Evolutionary conservation across 2,113 vertebrate genomes (phyloP), one percentile per base, ranked within the genome.

Genomic region (Neogale vison): DNA sequence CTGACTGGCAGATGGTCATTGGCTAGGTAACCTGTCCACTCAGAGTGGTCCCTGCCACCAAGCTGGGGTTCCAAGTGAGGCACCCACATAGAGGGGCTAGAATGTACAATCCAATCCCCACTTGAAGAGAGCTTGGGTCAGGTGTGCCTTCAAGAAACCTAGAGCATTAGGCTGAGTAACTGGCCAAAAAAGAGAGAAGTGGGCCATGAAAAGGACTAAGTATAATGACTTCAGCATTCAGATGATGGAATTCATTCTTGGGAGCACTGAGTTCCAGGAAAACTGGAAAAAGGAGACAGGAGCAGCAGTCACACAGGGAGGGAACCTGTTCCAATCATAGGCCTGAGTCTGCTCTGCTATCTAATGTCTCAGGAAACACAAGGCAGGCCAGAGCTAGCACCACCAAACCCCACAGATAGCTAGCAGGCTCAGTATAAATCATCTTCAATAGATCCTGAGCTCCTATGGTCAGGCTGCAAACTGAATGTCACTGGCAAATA

Each of bases 371-470:
- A 71, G 55, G 76, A 29, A 88, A 63, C 17, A 47, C 4, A 6
- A 77, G 14, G 6, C 61, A 88, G 42, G 23, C 67, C 45, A 76
- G 31, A 92, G 21, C 36, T 11, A 57, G 81, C 9, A 31, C 18
- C 9, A 61, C 0, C 0, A n/a, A 79, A 29, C 7, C 57, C n/a
- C 20, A 77, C 0, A 52, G 67, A 20, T 9, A 42, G 24, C 45
- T 9, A 55, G 8, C 4, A 81, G 26, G 14, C 29, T 81, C 5
- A 42, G 3, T 23, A 3, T 47, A 39, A 67, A 5, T 69, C 23
- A 20, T 71, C 29, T 95, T 34, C 23, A 89, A 7, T 20, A 47
- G n/a, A 87, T 52, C 61, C 59, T 83, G 52, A 61, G 55, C 12
- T 31, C 74, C 24, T 63, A 1, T 23, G 3, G 1, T 55, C 65